These are phyloP conservation scores for Suillia variegata DNA, from an alignment of 2,888 invertebrate genomes.

Conservation along the genomic window DNA sequence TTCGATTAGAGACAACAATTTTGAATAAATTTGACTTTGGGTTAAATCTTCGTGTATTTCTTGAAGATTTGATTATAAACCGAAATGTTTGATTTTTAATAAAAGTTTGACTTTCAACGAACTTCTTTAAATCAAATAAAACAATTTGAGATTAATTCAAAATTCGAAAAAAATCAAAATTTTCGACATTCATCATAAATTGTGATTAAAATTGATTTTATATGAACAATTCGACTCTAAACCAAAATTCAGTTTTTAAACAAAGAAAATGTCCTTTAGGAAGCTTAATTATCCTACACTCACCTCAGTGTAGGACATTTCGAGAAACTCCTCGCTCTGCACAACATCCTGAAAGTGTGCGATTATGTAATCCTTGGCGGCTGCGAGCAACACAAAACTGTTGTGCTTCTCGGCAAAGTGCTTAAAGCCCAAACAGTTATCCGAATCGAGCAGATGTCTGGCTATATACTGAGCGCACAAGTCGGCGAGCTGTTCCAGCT, in stretches of 20 bases:
- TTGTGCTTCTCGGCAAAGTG: slow-evolving; percentile 42
- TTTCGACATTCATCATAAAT: background rate
- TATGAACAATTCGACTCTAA: background rate
- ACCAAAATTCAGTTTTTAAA: background rate
- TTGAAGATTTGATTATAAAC: too few relatives aligned
- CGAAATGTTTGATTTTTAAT: too few relatives aligned
- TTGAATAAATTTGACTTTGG: too few relatives aligned
- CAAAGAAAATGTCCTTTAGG: background rate
- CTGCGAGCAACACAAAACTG: slow-evolving; percentile 34
- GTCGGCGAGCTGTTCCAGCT: slow-evolving; percentile 39
- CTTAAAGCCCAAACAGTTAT: slow-evolving; percentile 42
- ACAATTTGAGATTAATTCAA: too few relatives aligned
- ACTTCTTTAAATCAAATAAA: too few relatives aligned
- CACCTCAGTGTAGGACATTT: slow-evolving; percentile 42
- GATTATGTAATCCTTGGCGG: slow-evolving; percentile 39
- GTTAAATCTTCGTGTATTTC: too few relatives aligned
- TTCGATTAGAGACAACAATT: too few relatives aligned
- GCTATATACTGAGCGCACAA: slow-evolving; percentile 37
- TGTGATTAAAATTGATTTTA: background rate
- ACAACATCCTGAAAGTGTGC: slow-evolving; percentile 42
- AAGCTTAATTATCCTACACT: background rate
- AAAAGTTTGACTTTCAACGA: too few relatives aligned
- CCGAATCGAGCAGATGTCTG: slow-evolving; percentile 33
- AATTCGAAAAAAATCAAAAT: background rate
- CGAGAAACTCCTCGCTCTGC: slow-evolving; percentile 41